Percentiles rank a stretch among this genome's conserved stretches.
These are phyloP conservation scores for Panonychus citri DNA, from an alignment of 1,140 invertebrate genomes.

Conservation along the genomic window DNA sequence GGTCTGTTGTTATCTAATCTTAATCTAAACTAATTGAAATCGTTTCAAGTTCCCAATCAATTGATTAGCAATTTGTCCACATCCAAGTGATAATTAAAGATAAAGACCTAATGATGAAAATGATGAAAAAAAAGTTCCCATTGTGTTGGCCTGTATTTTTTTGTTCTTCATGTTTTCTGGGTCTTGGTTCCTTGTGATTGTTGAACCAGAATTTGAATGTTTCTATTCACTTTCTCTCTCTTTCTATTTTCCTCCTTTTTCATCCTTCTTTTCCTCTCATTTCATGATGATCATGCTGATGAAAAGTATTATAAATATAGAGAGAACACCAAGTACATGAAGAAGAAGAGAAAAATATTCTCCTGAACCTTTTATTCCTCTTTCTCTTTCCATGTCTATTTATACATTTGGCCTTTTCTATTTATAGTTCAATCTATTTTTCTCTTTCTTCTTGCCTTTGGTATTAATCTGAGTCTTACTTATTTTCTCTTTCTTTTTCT, in stretches of 20 bases:
- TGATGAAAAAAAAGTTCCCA: too few species aligned
- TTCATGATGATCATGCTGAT: neutral
- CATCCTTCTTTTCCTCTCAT: neutral
- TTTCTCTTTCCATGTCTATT: too few species aligned
- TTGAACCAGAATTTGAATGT: neutral
- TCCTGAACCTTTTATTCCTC: too few species aligned
- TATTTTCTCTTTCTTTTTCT: neutral
- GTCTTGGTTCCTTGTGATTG: neutral
- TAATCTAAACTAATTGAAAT: too few species aligned
- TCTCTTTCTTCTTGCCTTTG: neutral
- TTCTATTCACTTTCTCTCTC: neutral
- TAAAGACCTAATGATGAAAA: too few species aligned
- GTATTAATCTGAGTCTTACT: neutral
- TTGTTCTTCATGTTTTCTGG: neutral
- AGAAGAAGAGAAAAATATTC: too few species aligned
- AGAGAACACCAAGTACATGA: too few species aligned
- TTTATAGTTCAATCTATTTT: neutral
- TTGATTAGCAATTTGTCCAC: too few species aligned
- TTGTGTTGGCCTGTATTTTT: neutral
- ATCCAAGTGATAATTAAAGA: too few species aligned
- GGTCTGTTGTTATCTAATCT: too few species aligned
- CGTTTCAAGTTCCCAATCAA: too few species aligned
- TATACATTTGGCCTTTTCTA: neutral
- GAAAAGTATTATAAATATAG: too few species aligned
- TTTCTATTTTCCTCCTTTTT: neutral